Conservation (phyloP, 2,113 vertebrate genomes). For the Calidris pugnax region DNA sequence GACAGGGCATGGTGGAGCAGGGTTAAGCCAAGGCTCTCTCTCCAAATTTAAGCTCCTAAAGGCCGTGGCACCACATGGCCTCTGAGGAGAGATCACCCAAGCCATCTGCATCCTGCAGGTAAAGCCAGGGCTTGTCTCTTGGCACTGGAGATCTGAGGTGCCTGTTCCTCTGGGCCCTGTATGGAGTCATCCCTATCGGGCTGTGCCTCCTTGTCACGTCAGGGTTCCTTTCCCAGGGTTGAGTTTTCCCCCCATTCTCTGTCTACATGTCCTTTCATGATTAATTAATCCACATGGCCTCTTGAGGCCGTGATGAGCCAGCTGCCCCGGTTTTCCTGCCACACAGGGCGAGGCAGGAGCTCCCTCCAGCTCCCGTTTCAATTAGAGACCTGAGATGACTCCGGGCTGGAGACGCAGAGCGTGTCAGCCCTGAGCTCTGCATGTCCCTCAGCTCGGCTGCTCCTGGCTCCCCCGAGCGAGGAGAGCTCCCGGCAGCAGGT, state of each 20-base stretch:
- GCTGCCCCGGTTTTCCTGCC: background rate
- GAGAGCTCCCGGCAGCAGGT: background rate
- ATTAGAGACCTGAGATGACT: background rate
- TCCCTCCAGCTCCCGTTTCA: background rate
- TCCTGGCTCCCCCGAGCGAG: background rate
- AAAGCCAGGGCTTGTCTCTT: background rate
- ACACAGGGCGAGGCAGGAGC: background rate
- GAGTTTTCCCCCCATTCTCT: background rate
- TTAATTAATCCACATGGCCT: background rate
- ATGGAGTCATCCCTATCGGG: background rate
- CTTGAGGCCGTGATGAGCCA: background rate
- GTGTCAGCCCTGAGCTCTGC: background rate
- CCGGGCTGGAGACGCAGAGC: background rate
- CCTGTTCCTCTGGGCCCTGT: background rate
- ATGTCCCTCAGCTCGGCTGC: background rate
- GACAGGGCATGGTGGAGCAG: background rate
- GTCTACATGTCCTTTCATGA: background rate
- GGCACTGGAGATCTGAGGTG: background rate
- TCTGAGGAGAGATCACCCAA: background rate
- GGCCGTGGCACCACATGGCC: rapidly evolving
- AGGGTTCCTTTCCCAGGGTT: background rate
- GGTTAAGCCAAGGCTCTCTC: background rate
- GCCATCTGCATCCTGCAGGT: background rate
- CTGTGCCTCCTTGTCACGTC: background rate
- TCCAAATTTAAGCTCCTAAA: background rate